Conservation (phyloP, 2,797 vertebrate species). For the Sebastolobus alascanus region DNA sequence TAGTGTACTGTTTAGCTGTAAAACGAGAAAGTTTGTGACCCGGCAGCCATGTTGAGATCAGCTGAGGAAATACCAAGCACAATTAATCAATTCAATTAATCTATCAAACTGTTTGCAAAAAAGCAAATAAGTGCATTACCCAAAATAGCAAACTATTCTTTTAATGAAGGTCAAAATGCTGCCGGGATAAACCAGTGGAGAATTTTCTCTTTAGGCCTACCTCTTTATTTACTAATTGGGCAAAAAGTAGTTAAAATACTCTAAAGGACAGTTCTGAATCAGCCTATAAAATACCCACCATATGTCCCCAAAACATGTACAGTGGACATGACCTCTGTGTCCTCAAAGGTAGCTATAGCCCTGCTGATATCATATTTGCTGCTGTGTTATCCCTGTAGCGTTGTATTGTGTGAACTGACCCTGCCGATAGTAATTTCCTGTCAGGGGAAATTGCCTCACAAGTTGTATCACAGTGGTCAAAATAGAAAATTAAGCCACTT, state of each 20-base stretch:
- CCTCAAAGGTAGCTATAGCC: background rate
- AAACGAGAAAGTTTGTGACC: too few relatives aligned
- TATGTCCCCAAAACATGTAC: background rate
- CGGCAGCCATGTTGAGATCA: too few relatives aligned
- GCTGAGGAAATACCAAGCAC: too few relatives aligned
- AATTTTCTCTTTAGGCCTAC: background rate
- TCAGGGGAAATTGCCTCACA: conserved; percentile 63
- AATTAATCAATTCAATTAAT: too few relatives aligned
- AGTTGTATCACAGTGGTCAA: conserved; percentile 52
- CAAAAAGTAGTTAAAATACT: background rate
- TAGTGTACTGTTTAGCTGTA: too few relatives aligned
- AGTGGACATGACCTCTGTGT: conserved; percentile 6
- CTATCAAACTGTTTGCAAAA: too few relatives aligned
- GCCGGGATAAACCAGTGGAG: background rate
- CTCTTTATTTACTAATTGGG: background rate
- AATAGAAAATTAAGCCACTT: conserved; percentile 66
- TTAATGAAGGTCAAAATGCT: background rate
- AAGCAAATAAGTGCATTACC: too few relatives aligned
- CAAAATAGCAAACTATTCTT: too few relatives aligned
- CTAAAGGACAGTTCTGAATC: too few relatives aligned
- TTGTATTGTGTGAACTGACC: conserved; percentile 39
- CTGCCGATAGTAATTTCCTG: conserved; percentile 67
- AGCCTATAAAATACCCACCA: background rate
- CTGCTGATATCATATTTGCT: conserved; percentile 31
- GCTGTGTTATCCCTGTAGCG: conserved; percentile 12